Evolutionary conservation across 1,140 invertebrate genomes (phyloP).

Genomic region (Ditylenchus dipsaci): DNA sequence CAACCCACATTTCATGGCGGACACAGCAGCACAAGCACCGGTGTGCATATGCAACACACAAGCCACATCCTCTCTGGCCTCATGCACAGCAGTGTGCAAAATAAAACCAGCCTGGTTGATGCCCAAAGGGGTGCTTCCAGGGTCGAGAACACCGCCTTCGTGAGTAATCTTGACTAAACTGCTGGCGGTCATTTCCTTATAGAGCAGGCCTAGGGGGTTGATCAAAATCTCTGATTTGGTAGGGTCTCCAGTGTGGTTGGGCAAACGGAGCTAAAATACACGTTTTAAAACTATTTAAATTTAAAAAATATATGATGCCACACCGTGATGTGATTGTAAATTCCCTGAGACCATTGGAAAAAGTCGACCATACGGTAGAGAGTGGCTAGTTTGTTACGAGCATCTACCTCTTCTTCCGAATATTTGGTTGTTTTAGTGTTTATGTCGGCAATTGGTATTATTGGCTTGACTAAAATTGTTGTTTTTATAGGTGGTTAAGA

Average conservation of each 20-base stretch:
- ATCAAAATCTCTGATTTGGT: constrained; percentile 76
- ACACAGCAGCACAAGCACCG: constrained; percentile 76
- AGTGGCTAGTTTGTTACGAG: constrained; percentile 92
- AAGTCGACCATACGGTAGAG: constrained; percentile 89
- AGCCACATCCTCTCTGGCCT: constrained; percentile 79
- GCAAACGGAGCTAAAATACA: constrained; percentile 15
- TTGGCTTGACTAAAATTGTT: constrained; percentile 52
- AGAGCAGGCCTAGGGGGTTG: constrained; percentile 89
- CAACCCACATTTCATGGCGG: constrained; percentile 62
- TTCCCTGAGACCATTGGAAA: constrained; percentile 87
- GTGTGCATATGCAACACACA: constrained; percentile 86
- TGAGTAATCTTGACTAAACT: constrained; percentile 90
- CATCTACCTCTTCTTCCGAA: constrained; percentile 86
- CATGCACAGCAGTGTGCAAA: constrained; percentile 90
- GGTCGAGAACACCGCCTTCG: constrained; percentile 70
- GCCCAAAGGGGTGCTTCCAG: constrained; percentile 82
- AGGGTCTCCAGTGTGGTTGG: neutral
- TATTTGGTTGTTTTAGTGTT: constrained; percentile 83
- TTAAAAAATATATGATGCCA: constrained; percentile 55
- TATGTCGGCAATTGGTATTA: constrained; percentile 95
- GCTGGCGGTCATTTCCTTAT: constrained; percentile 89
- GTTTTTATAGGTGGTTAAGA: too few species aligned
- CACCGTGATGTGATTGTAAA: constrained; percentile 72
- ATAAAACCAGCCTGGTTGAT: constrained; percentile 69
- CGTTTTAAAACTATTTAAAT: neutral